Conservation (phyloP, 1,140 invertebrate species). For the Neodiprion pinetum region DNA sequence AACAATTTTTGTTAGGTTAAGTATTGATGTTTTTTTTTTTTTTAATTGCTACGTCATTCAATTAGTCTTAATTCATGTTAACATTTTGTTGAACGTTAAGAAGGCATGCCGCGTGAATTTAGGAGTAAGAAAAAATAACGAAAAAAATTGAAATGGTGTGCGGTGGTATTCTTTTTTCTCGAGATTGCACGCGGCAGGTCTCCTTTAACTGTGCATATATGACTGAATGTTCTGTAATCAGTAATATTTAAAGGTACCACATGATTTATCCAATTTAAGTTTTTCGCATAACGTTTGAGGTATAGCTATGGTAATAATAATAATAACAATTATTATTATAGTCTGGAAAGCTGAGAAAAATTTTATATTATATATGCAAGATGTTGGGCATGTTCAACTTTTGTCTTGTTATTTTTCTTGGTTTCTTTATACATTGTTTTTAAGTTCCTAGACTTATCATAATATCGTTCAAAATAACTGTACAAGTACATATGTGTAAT, state of each 20-base stretch:
- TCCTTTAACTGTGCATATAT: background rate
- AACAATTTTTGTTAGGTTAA: slow-evolving; percentile 43
- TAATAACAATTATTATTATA: background rate
- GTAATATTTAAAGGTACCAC: background rate
- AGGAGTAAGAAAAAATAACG: no score
- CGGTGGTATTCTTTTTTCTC: no score
- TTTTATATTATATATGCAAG: background rate
- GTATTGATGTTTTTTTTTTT: slow-evolving; percentile 38
- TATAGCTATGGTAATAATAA: background rate
- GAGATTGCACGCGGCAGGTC: background rate
- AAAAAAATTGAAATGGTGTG: background rate
- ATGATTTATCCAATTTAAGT: background rate
- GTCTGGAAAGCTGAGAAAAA: no score
- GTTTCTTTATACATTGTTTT: slow-evolving; percentile 3
- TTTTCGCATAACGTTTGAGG: background rate
- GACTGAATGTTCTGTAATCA: slow-evolving; percentile 1
- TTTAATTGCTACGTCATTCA: background rate
- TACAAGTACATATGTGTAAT: background rate
- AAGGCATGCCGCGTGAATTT: background rate
- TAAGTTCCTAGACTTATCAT: slow-evolving; percentile 3
- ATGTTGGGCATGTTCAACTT: background rate
- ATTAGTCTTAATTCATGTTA: slow-evolving; percentile 17
- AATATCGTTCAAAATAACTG: background rate
- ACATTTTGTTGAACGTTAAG: slow-evolving; percentile 43
- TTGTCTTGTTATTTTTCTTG: background rate